Percentiles rank a stretch among this genome's conserved stretches.
Evolutionary conservation across 92 coral and sea anemone species (phyloP).

Genomic region (Bergia puertoricense): DNA sequence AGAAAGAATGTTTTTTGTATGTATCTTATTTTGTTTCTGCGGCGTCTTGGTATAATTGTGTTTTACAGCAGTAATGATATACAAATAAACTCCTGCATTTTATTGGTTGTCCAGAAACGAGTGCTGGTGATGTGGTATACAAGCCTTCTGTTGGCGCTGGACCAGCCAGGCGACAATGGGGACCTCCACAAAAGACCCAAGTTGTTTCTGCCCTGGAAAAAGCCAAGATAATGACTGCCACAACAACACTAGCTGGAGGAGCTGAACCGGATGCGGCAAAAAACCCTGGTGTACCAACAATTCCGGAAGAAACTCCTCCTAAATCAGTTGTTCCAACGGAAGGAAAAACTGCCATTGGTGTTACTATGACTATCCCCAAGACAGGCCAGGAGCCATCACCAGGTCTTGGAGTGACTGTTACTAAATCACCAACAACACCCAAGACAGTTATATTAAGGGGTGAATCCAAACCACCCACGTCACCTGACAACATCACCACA

Average conservation of each 20-base stretch:
- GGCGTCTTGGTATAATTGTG: background rate
- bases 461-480: constrained; percentile 4
- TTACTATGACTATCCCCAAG: constrained; percentile 76
- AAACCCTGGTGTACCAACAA: constrained; percentile 24
- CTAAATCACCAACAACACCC: constrained; percentile 71
- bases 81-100: background rate
- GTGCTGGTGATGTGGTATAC: constrained; percentile 79
- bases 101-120: constrained; percentile 65
- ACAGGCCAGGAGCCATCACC: constrained; percentile 40
- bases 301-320: constrained; percentile 31
- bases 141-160: constrained; percentile 67
- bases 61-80: constrained; percentile 4
- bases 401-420: constrained; percentile 73
- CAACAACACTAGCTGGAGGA: constrained; percentile 60
- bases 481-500: constrained; percentile 24
- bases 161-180: constrained; percentile 85
- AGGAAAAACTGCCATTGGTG: constrained; percentile 69
- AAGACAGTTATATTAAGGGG: constrained; percentile 65
- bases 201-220: constrained; percentile 85
- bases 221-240: constrained; percentile 88
- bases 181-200: constrained; percentile 81
- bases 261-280: constrained; percentile 63
- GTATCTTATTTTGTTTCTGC: background rate
- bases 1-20: background rate
- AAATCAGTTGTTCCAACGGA: constrained; percentile 44